Base-by-base conservation (phyloP, 2,888 invertebrate genomes). In the Mechanitis mazaeus region DNA sequence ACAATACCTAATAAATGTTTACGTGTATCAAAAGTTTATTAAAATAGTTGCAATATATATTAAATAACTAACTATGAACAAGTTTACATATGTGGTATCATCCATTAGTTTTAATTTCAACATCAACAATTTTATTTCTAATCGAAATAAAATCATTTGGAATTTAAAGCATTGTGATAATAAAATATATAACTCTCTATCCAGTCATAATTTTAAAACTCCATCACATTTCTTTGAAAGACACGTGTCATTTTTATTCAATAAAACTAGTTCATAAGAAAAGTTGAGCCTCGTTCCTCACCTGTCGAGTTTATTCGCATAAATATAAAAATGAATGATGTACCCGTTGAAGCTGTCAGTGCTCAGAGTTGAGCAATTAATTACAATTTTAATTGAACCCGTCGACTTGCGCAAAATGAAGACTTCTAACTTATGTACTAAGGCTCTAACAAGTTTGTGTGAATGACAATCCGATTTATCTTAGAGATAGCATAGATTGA, bases 281-380 rank as follows among this genome's bases (percentile, higher is more conserved):
- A 76, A 75, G 79, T 81, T 75, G 79, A 72, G 77, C 75, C 72
- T 72, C 78, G 77, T 80, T 76, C 78, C 73, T 85, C 81, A 84
- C 80, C 81, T 83, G 86, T 83, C 87, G 81, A 77, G 78, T 69
- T 76, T 74, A 82, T 83, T 83, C 84, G 81, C 85, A 84, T 86
- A 85, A 85, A 86, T 84, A 86, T 83, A 83, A 83, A 84, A 84
- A 81, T 86, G 85, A 87, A 82, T 84, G 84, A 88, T 87, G 84
- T 75, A 78, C 79, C 66, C 80, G 75, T 78, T 78, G 78, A 78
- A 75, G 75, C 82, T 81, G 87, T 84, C 87, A 83, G 83, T 76
- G 75, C 77, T 78, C 75, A 70, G 78, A 77, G 77, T 78, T 75
- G 72, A 80, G 83, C 83, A 85, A 89, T 89, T 87, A 87, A 88